These are phyloP conservation scores for Drosophila insularis DNA, from an alignment of 1,140 invertebrate genomes.

Conservation along the genomic window DNA sequence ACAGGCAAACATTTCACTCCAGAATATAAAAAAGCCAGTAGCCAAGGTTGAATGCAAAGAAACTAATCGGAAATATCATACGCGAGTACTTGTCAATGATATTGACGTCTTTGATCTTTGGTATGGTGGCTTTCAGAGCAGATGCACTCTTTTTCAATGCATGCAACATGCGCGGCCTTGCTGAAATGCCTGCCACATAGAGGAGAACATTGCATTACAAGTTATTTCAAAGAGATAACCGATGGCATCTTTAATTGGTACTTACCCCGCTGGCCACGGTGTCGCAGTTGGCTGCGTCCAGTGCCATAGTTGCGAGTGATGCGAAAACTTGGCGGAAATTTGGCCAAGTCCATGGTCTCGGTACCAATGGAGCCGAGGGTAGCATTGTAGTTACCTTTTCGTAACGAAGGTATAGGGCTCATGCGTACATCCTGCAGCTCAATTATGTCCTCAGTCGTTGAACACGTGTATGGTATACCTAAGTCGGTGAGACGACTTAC, in stretches of 20 bases:
- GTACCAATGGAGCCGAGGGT: constrained; percentile 76
- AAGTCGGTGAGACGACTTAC: too few relatives aligned
- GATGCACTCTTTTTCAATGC: constrained; percentile 90
- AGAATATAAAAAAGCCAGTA: constrained; percentile 98
- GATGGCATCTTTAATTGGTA: background rate
- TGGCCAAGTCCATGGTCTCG: constrained; percentile 84
- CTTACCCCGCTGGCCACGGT: constrained; percentile 85
- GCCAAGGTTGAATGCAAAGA: constrained; percentile 95
- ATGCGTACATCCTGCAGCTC: constrained; percentile 91
- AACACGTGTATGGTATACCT: too few relatives aligned
- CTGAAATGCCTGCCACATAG: constrained; percentile 67
- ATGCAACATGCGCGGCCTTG: constrained; percentile 89
- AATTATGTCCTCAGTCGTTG: constrained; percentile 87
- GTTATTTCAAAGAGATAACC: background rate
- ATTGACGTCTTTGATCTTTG: constrained; percentile 96
- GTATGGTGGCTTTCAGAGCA: constrained; percentile 91
- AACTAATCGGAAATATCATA: constrained; percentile 96
- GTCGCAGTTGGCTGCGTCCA: constrained; percentile 84
- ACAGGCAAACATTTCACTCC: constrained; percentile 82
- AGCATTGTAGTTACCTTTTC: constrained; percentile 85
- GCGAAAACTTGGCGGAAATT: constrained; percentile 91
- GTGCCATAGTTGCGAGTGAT: constrained; percentile 86
- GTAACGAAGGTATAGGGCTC: constrained; percentile 92
- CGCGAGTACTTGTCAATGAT: constrained; percentile 98
- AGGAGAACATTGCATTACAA: too few relatives aligned